Base-by-base conservation (phyloP, 2,888 invertebrate species). In the Candidula unifasciata region DNA sequence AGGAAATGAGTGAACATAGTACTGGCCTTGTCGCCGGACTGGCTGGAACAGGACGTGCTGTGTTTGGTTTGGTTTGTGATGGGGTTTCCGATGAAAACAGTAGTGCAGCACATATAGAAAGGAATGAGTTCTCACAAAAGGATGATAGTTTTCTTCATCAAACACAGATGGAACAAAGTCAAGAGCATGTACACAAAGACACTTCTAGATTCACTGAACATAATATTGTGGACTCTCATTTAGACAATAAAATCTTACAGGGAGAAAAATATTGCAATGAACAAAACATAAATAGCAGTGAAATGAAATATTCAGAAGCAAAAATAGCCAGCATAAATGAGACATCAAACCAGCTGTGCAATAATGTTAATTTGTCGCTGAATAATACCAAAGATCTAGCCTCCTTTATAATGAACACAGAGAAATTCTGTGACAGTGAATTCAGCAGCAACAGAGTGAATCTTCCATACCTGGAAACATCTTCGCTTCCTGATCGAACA, bases 31-130 rank as follows among this genome's bases (percentile, higher is more conserved):
- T 73, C 10, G 73, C 73, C 21, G 81, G 71, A 13, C 37, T 81
- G 73, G 81, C 81, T 35, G 73, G 81, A n/a, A 35, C 73, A 5
- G 81, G 81, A n/a, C 71, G n/a, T 69, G 73, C 73, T 24, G 73
- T 81, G 54, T 60, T 81, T 69, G 73, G 73, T 24, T 27, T 81
- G 10, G 54, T 73, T 66, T 81, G 60, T 60, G 73, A 81, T 8
- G 78, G 64, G 3, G 60, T 60, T n/a, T 24, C 37, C 1, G 37
- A 35, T 10, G 27, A 64, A 27, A 54, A 27, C 16, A 52, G 16
- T 0, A 44, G 52, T 18, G 3, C 24, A 35, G 52, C 33, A 44
- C 0, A n/a, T 8, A 27, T 3, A 33, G 60, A 2, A n/a, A 27
- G n/a, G 30, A 37, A 66, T 2, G 64, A 37, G n/a, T 35, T 27